Base-by-base conservation (phyloP, 2,113 vertebrate genomes). In the Chaenogobius annularis region DNA sequence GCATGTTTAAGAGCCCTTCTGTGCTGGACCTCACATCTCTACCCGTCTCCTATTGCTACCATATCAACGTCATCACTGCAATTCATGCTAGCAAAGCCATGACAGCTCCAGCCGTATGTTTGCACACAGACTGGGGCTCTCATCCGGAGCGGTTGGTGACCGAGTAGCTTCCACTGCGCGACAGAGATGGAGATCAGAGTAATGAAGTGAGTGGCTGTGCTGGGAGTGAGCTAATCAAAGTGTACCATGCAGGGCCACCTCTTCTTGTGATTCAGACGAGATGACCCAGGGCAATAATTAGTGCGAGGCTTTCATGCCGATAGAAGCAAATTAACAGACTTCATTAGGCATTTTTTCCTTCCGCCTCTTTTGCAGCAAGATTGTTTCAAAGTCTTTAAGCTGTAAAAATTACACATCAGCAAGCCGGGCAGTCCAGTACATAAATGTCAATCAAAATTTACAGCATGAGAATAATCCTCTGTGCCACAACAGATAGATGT, bases 281-380 rank as follows among this genome's bases (percentile, higher is more conserved):
- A 88, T 89, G 87, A 91, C 90, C 90, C 83, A 83, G 73, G 89
- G 89, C 85, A 81, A 86, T 92, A 91, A 90, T 91, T 90, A 90
- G 76, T 86, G 75, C 63, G 76, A 89, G 83, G 88, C 84, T 86
- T 86, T 87, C 79, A 90, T 91, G 88, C 87, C 68, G 87, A 89
- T 84, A 86, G 82, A 80, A 82, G 84, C 83, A 89, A 90, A 92
- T 90, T 87, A 90, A 88, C 84, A 85, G 85, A 85, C 87, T 89
- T 88, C 86, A 89, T 90, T 87, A 85, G 66, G 71, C 55, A 72
- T 80, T 73, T 79, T 31, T 66, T 73, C 26, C 74, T 63, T 75
- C 74, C 66, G 19, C 66, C 48, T 62, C 66, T 59, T 70, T 70
- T 66, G 37, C 67, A 63, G 47, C 68, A 65, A 69, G 72, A 78